phyloP scores from a whole-genome alignment of 2,113 vertebrate genomes.

The Dipodomys stephensi region DNA sequence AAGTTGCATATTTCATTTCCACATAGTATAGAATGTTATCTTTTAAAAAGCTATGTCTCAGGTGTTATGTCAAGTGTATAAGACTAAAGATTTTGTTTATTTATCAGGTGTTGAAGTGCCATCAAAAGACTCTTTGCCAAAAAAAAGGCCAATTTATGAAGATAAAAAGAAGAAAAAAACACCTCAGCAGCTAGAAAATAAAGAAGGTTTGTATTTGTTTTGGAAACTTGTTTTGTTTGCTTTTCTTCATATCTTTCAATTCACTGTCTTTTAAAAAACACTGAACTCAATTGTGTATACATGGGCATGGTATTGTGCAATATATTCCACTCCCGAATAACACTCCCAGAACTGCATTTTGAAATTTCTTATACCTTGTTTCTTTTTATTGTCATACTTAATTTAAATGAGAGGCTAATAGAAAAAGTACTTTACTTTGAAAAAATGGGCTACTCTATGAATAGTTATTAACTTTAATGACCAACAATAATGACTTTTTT shows the following conservation, averaged over 20 bases:
- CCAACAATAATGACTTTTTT: neutral
- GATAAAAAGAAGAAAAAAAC: conserved; percentile 97
- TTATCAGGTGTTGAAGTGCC: conserved; percentile 96
- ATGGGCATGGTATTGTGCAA: too few relatives aligned
- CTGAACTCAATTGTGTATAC: too few relatives aligned
- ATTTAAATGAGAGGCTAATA: neutral
- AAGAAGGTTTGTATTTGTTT: conserved; percentile 90
- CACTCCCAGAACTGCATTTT: neutral
- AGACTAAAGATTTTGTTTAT: neutral
- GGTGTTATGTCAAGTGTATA: neutral
- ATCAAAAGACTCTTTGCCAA: conserved; percentile 97
- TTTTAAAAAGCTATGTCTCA: conserved; percentile 12
- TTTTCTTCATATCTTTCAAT: neutral
- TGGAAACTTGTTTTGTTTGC: conserved; percentile 14
- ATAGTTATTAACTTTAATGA: conserved; percentile 2
- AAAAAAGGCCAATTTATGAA: conserved; percentile 97
- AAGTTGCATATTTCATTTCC: too few relatives aligned
- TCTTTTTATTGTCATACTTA: neutral
- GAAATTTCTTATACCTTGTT: neutral
- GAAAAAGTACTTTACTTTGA: conserved; percentile 8
- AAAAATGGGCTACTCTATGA: conserved; percentile 3
- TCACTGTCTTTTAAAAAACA: neutral
- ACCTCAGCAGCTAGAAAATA: conserved; percentile 87
- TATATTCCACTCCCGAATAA: neutral
- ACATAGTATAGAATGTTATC: neutral